These are phyloP conservation scores for Tachysurus fulvidraco DNA, from an alignment of 2,113 vertebrate genomes.

Conservation along the genomic window DNA sequence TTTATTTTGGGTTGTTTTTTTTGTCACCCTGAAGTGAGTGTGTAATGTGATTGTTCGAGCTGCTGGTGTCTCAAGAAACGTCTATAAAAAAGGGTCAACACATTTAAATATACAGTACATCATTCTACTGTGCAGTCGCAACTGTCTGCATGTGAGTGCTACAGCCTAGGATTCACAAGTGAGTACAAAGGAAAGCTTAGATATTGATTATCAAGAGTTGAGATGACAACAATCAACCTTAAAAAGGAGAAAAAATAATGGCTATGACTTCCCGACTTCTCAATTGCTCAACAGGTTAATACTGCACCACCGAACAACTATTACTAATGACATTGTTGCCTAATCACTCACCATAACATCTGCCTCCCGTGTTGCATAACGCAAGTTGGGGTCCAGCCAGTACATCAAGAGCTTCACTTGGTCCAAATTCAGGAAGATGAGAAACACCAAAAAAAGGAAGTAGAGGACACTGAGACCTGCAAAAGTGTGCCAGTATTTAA, in stretches of 20 bases:
- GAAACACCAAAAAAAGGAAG: slow-evolving; percentile 97
- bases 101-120: neutral
- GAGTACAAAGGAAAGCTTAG: neutral
- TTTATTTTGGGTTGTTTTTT: no score
- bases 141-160: no score
- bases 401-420: slow-evolving; percentile 98
- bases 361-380: slow-evolving; percentile 91
- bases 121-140: neutral
- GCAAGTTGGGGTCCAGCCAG: slow-evolving; percentile 94
- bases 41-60: neutral
- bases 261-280: neutral
- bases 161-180: neutral
- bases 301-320: neutral
- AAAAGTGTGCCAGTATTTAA: slow-evolving; percentile 15
- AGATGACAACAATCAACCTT: neutral
- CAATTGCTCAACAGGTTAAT: neutral
- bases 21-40: neutral
- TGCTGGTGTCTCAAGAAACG: neutral
- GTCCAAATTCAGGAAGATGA: slow-evolving; percentile 95
- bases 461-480: slow-evolving; percentile 96
- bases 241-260: neutral
- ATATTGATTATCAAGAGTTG: no score
- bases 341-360: slow-evolving; percentile 86
- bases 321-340: neutral
- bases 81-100: neutral